phyloP scores from a whole-genome alignment of 1,140 invertebrate genomes.

The Hypsibius dujardini region DNA sequence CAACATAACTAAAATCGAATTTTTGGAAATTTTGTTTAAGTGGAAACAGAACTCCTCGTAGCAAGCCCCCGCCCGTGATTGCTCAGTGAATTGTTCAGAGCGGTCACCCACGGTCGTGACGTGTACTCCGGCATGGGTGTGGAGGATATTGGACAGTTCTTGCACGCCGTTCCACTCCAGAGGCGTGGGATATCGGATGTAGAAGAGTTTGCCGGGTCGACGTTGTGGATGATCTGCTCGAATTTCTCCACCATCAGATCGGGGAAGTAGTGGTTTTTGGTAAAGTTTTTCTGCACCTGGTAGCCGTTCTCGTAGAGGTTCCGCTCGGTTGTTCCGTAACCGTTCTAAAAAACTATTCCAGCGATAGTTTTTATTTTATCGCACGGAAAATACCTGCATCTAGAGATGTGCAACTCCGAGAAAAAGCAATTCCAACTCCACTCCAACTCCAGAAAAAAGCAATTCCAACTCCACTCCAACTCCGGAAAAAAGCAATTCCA shows the following conservation, averaged over 20 bases:
- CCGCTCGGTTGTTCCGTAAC: no score
- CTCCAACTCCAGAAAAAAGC: no score
- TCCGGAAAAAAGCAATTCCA: no score
- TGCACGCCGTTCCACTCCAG: not conserved
- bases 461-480: no score
- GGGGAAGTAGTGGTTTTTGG: constrained; percentile 1
- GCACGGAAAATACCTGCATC: no score
- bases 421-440: no score
- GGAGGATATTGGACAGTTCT: not conserved
- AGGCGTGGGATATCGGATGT: not conserved
- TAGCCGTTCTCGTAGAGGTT: not conserved
- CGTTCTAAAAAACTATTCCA: no score
- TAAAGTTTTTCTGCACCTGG: not conserved
- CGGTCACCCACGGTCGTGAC: not conserved
- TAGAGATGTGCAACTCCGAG: no score
- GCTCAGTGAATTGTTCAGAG: not conserved
- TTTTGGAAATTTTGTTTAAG: no score
- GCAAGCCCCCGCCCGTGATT: not conserved
- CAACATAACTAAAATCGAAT: no score
- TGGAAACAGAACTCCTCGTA: no score
- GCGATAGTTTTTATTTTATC: no score
- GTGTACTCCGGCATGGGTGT: not conserved
- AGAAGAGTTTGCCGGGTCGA: constrained; percentile 8
- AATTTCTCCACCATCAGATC: not conserved
- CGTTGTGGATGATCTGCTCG: constrained; percentile 1